Evolutionary conservation across 2,888 invertebrate genomes (phyloP).

Genomic region (Caenorhabditis plicata): DNA sequence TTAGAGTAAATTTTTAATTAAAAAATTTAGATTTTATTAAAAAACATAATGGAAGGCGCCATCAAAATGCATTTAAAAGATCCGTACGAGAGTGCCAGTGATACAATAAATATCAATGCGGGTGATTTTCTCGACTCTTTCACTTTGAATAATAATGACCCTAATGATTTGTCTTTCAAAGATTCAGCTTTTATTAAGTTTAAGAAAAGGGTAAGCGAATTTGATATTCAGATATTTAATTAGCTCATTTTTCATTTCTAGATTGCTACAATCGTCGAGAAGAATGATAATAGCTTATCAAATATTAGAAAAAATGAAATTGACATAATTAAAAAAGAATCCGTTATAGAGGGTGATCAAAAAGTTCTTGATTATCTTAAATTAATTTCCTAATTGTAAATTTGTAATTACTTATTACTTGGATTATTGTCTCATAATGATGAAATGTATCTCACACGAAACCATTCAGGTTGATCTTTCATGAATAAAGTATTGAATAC

Average conservation of each 20-base stretch:
- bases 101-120: slow-evolving; percentile 5
- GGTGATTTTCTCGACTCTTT: background rate
- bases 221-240: background rate
- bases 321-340: background rate
- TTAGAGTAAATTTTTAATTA: background rate
- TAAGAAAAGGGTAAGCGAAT: background rate
- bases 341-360: too few relatives aligned
- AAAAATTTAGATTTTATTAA: slow-evolving; percentile 8
- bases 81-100: slow-evolving; percentile 2
- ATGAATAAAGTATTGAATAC: too few relatives aligned
- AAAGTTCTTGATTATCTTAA: too few relatives aligned
- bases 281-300: too few relatives aligned
- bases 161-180: background rate
- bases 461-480: too few relatives aligned
- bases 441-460: too few relatives aligned
- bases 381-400: too few relatives aligned
- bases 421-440: too few relatives aligned
- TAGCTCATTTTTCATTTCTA: background rate
- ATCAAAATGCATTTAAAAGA: slow-evolving; percentile 1
- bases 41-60: slow-evolving; percentile 13
- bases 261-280: background rate
- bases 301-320: background rate
- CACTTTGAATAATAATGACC: background rate
- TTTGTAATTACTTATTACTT: too few relatives aligned
- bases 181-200: background rate